A percentile compares a stretch with the other conserved stretches of the same genome.
These are phyloP conservation scores for Malacoraja senta DNA, from an alignment of 2,797 vertebrate species.

Conservation along the genomic window DNA sequence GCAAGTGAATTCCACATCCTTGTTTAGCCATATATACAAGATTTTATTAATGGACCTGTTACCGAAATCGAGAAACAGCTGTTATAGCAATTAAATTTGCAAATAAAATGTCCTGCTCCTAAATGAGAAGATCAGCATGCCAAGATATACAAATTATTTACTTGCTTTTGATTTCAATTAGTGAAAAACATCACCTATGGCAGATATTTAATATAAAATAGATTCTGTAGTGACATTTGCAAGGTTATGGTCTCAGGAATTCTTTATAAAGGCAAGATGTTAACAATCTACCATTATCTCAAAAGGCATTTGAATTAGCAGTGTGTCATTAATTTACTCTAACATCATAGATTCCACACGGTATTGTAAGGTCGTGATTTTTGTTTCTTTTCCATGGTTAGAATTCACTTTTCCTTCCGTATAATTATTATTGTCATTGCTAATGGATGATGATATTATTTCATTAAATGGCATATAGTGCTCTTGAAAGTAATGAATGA, in stretches of 20 bases:
- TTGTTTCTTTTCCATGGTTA: not conserved
- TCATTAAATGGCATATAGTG: not conserved
- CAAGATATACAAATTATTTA: slow-evolving; percentile 27
- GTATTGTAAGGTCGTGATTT: not conserved
- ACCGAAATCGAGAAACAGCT: slow-evolving; percentile 17
- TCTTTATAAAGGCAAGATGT: slow-evolving; percentile 1
- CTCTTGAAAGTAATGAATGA: not conserved
- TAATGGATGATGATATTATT: not conserved
- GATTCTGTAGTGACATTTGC: slow-evolving; percentile 13
- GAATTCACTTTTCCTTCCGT: not conserved
- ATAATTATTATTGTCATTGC: not conserved
- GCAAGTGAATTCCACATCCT: not conserved
- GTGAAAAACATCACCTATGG: slow-evolving; percentile 2
- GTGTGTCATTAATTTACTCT: not conserved
- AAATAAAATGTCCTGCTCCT: slow-evolving; percentile 21
- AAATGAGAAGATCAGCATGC: slow-evolving; percentile 14
- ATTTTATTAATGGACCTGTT: slow-evolving; percentile 24
- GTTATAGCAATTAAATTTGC: slow-evolving; percentile 25
- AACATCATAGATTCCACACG: not conserved
- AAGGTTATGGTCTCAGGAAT: not conserved
- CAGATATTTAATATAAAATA: slow-evolving; percentile 5
- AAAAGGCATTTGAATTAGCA: slow-evolving; percentile 28
- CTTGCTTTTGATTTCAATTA: slow-evolving; percentile 29
- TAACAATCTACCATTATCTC: not conserved
- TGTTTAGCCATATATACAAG: not conserved